Percentiles rank a stretch among this genome's conserved stretches.
Conservation (phyloP, 2,888 invertebrate genomes). For the Panopea generosa region DNA sequence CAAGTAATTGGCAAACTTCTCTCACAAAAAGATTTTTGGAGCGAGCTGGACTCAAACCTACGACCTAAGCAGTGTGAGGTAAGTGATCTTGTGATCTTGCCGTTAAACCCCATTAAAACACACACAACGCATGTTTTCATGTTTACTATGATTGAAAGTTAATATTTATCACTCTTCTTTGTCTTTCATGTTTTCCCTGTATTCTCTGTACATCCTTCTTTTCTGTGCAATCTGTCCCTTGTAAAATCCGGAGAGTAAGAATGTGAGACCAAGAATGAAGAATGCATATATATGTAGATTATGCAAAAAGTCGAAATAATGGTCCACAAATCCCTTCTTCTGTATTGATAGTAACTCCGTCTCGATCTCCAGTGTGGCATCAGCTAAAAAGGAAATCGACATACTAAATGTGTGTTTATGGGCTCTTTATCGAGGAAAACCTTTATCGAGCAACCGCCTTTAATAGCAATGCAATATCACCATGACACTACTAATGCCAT, state of each 20-base stretch:
- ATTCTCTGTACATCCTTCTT: slow-evolving; percentile 47
- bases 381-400: slow-evolving; percentile 57
- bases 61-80: no score
- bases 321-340: slow-evolving; percentile 63
- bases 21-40: no score
- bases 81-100: no score
- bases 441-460: no score
- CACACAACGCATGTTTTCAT: no score
- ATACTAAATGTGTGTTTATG: not conserved
- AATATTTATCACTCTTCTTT: slow-evolving; percentile 24
- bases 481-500: no score
- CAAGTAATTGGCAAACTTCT: no score
- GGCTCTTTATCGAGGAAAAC: not conserved
- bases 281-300: slow-evolving; percentile 56
- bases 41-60: no score
- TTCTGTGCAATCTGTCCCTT: slow-evolving; percentile 51
- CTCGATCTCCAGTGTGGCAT: slow-evolving; percentile 72
- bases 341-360: slow-evolving; percentile 66
- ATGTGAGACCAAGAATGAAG: slow-evolving; percentile 59
- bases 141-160: no score
- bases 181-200: slow-evolving; percentile 36
- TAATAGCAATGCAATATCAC: no score
- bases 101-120: no score
- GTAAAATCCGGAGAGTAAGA: slow-evolving; percentile 56
- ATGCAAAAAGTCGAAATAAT: slow-evolving; percentile 59